A percentile compares a stretch with the other conserved stretches of the same genome.
Evolutionary conservation across 1,140 invertebrate genomes (phyloP).

Genomic region (Temnothorax curvispinosus): DNA sequence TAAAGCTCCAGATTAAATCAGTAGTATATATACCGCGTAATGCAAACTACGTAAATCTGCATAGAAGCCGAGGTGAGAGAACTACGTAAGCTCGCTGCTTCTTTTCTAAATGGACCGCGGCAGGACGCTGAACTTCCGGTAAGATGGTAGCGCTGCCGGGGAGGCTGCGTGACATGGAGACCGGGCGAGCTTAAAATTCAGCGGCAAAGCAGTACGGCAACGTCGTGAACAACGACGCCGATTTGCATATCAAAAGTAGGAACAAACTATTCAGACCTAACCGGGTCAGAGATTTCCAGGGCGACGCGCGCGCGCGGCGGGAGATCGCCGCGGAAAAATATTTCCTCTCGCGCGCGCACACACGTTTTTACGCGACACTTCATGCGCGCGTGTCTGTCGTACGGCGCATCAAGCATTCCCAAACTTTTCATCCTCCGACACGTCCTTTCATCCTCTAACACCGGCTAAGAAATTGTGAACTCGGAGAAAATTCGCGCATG

Average conservation of each 20-base stretch:
- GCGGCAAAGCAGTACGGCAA: constrained; percentile 11
- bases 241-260: constrained; percentile 67
- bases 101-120: constrained; percentile 56
- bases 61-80: background rate
- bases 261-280: constrained; percentile 59
- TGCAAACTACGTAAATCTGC: constrained; percentile 34
- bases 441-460: background rate
- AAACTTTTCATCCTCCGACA: constrained; percentile 57
- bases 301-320: background rate
- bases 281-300: constrained; percentile 57
- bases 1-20: constrained; percentile 36
- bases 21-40: background rate
- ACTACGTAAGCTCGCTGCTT: constrained; percentile 31
- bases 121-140: constrained; percentile 35
- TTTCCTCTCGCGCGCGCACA: constrained; percentile 4
- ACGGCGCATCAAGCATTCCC: constrained; percentile 40
- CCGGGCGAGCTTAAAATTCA: constrained; percentile 61
- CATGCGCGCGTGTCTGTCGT: constrained; percentile 17
- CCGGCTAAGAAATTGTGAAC: constrained; percentile 43
- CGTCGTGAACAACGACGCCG: constrained; percentile 53
- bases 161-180: constrained; percentile 9
- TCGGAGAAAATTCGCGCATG: constrained; percentile 10
- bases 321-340: constrained; percentile 50
- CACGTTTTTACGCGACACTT: constrained; percentile 34
- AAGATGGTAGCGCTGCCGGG: constrained; percentile 1